phyloP scores from a whole-genome alignment of 2,113 vertebrate species.

The Microcebus murinus region DNA sequence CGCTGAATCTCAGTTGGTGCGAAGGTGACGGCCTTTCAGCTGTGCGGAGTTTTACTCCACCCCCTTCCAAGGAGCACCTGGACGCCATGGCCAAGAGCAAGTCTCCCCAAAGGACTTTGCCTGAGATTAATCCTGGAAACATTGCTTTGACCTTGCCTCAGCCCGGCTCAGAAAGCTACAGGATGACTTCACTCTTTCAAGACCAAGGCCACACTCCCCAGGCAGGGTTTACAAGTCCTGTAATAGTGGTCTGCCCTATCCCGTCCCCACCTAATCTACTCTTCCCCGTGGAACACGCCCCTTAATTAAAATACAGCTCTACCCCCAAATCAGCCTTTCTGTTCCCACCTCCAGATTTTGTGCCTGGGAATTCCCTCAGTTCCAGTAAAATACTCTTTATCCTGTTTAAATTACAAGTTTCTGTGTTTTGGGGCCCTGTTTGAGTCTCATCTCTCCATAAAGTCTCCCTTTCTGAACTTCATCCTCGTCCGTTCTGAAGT shows the following conservation, averaged over 20 bases:
- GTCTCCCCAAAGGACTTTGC: neutral
- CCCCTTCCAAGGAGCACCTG: neutral
- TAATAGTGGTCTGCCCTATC: neutral
- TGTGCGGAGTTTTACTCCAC: neutral
- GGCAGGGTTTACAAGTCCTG: too few relatives aligned
- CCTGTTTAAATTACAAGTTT: neutral
- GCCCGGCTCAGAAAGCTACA: neutral
- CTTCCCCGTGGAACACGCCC: accelerated
- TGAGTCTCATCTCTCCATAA: neutral
- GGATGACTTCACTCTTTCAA: neutral
- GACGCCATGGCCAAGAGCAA: neutral
- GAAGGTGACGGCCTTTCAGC: neutral
- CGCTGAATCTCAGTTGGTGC: neutral
- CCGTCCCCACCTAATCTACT: accelerated
- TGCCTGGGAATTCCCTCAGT: neutral
- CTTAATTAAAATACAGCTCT: neutral
- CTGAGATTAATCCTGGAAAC: neutral
- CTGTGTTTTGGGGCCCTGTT: accelerated
- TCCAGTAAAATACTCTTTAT: neutral
- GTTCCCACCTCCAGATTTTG: too few relatives aligned
- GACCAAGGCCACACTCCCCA: neutral
- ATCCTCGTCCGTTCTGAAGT: neutral
- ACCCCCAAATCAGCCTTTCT: neutral
- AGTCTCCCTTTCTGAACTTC: neutral
- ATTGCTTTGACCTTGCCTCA: accelerated